Evolutionary conservation across 2,888 invertebrate species (phyloP).

Genomic region (Melinaea menophilus): DNA sequence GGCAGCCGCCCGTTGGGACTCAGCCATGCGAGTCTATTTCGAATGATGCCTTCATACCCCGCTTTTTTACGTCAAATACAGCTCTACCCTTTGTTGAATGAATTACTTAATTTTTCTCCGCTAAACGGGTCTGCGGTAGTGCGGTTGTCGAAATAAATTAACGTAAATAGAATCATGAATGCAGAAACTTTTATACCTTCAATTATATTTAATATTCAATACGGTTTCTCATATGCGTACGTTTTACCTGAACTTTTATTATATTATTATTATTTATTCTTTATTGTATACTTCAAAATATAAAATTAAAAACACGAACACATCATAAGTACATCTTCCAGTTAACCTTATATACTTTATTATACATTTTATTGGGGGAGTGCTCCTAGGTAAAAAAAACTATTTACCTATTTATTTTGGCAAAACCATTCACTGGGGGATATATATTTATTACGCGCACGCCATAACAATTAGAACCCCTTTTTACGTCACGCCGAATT

Average conservation of each 20-base stretch:
- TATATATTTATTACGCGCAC: slow-evolving; percentile 36
- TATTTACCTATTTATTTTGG: slow-evolving; percentile 5
- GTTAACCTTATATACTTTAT: neutral
- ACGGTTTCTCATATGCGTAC: too few relatives aligned
- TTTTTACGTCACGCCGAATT: slow-evolving; percentile 36
- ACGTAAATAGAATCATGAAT: slow-evolving; percentile 28
- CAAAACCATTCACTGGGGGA: slow-evolving; percentile 21
- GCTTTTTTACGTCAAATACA: slow-evolving; percentile 71
- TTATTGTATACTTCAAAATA: too few relatives aligned
- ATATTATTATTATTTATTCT: too few relatives aligned
- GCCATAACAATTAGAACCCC: slow-evolving; percentile 37
- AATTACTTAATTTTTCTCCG: slow-evolving; percentile 75
- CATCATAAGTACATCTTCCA: neutral
- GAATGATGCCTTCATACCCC: slow-evolving; percentile 61
- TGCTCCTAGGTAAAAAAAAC: too few relatives aligned
- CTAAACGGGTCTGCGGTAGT: slow-evolving; percentile 52
- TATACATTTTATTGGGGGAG: neutral
- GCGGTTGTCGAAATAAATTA: slow-evolving; percentile 69
- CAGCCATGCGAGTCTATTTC: slow-evolving; percentile 65
- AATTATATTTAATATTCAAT: slow-evolving; percentile 10
- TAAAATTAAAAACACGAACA: neutral
- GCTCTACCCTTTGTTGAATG: slow-evolving; percentile 67
- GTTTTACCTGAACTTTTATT: too few relatives aligned
- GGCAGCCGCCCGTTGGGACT: slow-evolving; percentile 52
- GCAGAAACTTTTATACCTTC: slow-evolving; percentile 24